These are phyloP conservation scores for Erebia palarica DNA, from an alignment of 2,888 invertebrate genomes.

Conservation along the genomic window DNA sequence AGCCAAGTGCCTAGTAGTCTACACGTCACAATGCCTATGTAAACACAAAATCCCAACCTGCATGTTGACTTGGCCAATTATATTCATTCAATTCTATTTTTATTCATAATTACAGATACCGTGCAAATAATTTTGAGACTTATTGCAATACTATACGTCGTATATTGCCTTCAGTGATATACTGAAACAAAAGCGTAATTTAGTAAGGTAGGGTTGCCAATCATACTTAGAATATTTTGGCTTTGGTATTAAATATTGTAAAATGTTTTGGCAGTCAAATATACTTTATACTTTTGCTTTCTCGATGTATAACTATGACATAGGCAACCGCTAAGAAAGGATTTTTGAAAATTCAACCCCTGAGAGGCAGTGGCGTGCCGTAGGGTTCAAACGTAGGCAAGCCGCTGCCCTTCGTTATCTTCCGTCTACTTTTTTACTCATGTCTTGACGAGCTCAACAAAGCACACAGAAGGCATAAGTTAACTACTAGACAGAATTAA, in stretches of 20 bases:
- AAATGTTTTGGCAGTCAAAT: not conserved
- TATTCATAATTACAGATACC: slow-evolving; percentile 12
- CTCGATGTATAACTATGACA: no score
- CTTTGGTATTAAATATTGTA: not conserved
- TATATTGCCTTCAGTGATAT: not conserved
- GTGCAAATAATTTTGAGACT: slow-evolving; percentile 8
- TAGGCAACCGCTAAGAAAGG: no score
- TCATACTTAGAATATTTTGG: not conserved
- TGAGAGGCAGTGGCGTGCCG: no score
- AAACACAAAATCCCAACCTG: slow-evolving; percentile 4
- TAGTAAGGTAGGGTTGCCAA: slow-evolving; percentile 1
- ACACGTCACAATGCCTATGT: not conserved
- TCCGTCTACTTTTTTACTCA: no score
- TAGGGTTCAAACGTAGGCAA: no score
- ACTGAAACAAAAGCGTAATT: slow-evolving; percentile 6
- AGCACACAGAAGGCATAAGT: no score
- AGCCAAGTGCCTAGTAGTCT: not conserved
- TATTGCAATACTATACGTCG: not conserved
- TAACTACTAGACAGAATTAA: no score
- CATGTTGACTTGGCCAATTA: not conserved
- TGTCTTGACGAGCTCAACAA: no score
- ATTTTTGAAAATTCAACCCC: no score
- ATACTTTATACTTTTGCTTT: no score
- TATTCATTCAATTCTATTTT: not conserved
- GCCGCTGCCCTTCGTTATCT: no score